These are phyloP conservation scores for Nannoperca australis DNA, from an alignment of 2,797 vertebrate species.

Conservation along the genomic window DNA sequence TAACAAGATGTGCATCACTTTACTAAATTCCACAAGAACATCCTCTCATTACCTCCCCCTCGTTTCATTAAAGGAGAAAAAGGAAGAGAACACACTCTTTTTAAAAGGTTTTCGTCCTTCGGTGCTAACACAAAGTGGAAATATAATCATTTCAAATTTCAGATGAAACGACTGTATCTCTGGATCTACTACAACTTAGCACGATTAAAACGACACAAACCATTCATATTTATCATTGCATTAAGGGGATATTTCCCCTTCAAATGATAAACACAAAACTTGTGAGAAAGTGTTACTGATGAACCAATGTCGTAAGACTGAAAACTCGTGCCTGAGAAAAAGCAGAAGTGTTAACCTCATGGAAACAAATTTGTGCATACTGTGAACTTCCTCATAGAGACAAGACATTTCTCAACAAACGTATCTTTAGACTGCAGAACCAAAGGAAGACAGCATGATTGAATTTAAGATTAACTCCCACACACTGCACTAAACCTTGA, in stretches of 20 bases:
- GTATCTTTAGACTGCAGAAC: not conserved
- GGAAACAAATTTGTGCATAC: slow-evolving; percentile 3
- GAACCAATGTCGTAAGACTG: not conserved
- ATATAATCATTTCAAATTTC: not conserved
- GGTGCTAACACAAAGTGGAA: not conserved
- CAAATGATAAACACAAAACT: not conserved
- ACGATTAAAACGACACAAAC: not conserved
- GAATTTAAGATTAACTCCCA: not conserved
- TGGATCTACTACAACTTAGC: not conserved
- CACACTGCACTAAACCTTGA: fast-evolving
- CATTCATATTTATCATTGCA: not conserved
- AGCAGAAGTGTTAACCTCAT: slow-evolving; percentile 44
- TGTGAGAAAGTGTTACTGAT: not conserved
- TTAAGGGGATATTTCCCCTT: not conserved
- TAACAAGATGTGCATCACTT: not conserved
- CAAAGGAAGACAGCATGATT: fast-evolving
- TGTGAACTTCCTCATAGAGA: not conserved
- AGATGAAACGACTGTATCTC: not conserved
- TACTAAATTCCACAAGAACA: no score
- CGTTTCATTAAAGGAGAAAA: not conserved
- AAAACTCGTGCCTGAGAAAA: not conserved
- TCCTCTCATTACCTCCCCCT: not conserved
- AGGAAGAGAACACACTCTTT: not conserved
- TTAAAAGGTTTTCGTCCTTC: not conserved
- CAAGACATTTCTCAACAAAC: not conserved